Evolutionary conservation across 2,888 invertebrate genomes (phyloP).

Genomic region (Vesta saturnalis): DNA sequence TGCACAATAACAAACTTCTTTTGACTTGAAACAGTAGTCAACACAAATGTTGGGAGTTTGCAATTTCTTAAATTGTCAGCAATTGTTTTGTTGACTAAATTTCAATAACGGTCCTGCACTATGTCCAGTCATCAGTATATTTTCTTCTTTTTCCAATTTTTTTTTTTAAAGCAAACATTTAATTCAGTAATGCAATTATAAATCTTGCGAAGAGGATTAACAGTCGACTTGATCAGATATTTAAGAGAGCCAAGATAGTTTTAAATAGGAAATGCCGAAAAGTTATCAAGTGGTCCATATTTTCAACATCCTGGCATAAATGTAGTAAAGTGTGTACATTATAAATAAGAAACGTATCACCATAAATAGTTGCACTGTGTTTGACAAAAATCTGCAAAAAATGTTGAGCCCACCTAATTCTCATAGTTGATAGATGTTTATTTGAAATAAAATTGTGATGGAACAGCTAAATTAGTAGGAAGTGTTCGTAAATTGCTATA

Average conservation of each 20-base stretch:
- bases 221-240: too few relatives aligned
- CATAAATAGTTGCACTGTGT: not conserved
- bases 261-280: too few relatives aligned
- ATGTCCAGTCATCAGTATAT: not conserved
- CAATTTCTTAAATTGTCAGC: not conserved
- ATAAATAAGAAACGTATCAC: not conserved
- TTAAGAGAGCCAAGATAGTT: too few relatives aligned
- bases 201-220: too few relatives aligned
- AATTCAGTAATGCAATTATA: too few relatives aligned
- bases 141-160: not conserved
- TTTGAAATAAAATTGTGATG: not conserved
- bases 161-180: not conserved
- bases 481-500: not conserved
- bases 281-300: too few relatives aligned
- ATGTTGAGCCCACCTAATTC: not conserved
- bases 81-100: not conserved
- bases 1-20: not conserved
- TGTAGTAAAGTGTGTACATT: not conserved
- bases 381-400: not conserved
- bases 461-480: not conserved
- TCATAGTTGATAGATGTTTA: not conserved
- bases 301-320: too few relatives aligned
- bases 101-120: not conserved
- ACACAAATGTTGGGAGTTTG: not conserved
- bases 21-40: not conserved